Percentiles rank a stretch among this genome's conserved stretches.
Evolutionary conservation across 2,113 vertebrate species (phyloP).

Genomic region (Sigmodon hispidus): DNA sequence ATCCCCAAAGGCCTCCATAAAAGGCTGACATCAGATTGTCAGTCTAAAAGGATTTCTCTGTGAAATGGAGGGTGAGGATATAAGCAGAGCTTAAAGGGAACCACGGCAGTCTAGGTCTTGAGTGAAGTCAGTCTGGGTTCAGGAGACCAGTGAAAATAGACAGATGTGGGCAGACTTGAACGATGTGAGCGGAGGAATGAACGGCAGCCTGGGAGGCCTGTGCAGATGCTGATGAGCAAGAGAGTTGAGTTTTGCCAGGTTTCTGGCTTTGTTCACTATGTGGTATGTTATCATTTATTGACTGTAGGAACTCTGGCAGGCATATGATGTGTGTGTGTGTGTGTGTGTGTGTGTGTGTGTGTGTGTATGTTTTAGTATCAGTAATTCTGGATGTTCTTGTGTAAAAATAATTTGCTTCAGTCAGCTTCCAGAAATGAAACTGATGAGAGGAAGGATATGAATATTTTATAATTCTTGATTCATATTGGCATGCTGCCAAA

Average conservation of each 20-base stretch:
- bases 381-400: constrained; percentile 9
- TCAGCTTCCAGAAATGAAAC: background rate
- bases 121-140: background rate
- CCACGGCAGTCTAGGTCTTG: background rate
- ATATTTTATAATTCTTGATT: constrained; percentile 20
- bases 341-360: background rate
- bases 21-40: background rate
- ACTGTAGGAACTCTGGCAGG: background rate
- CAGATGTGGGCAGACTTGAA: background rate
- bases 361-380: background rate
- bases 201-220: background rate
- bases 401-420: background rate
- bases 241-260: background rate
- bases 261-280: background rate
- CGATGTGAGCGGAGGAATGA: background rate
- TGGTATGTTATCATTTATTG: background rate
- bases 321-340: background rate
- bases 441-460: background rate
- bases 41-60: background rate
- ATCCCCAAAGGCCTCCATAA: background rate
- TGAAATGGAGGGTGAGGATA: background rate
- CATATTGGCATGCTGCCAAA: background rate
- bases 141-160: background rate
- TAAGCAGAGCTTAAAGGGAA: background rate
- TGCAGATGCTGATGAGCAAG: background rate